These are phyloP conservation scores for Schrankia costaestrigalis DNA, from an alignment of 2,888 invertebrate species.

Conservation along the genomic window DNA sequence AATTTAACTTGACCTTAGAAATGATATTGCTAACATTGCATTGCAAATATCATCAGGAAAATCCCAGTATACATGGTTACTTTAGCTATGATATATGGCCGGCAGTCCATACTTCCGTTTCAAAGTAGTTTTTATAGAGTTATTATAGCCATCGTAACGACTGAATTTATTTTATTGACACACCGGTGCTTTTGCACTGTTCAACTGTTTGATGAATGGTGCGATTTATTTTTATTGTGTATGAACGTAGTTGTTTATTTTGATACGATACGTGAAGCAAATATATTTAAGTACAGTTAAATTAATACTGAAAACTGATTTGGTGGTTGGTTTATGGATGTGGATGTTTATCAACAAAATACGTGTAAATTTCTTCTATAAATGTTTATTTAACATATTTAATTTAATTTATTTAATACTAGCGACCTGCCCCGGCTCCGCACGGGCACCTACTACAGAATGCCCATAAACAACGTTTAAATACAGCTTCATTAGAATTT, in stretches of 20 bases:
- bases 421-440: no score
- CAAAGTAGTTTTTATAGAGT: conserved; percentile 37
- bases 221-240: conserved; percentile 26
- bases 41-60: no score
- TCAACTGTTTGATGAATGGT: conserved; percentile 34
- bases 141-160: conserved; percentile 33
- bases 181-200: conserved; percentile 25
- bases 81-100: conserved; percentile 17
- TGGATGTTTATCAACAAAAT: background rate
- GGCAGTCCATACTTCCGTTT: conserved; percentile 22
- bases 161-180: conserved; percentile 37
- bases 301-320: conserved; percentile 11
- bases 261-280: conserved; percentile 13
- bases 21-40: no score
- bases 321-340: background rate
- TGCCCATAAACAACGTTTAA: no score
- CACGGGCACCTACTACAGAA: no score
- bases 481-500: no score
- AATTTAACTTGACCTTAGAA: no score
- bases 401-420: no score
- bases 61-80: conserved; percentile 11
- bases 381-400: no score
- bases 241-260: conserved; percentile 19
- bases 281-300: conserved; percentile 10
- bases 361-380: background rate